phyloP scores from a whole-genome alignment of 1,140 invertebrate species.

The Drosophila navojoa region DNA sequence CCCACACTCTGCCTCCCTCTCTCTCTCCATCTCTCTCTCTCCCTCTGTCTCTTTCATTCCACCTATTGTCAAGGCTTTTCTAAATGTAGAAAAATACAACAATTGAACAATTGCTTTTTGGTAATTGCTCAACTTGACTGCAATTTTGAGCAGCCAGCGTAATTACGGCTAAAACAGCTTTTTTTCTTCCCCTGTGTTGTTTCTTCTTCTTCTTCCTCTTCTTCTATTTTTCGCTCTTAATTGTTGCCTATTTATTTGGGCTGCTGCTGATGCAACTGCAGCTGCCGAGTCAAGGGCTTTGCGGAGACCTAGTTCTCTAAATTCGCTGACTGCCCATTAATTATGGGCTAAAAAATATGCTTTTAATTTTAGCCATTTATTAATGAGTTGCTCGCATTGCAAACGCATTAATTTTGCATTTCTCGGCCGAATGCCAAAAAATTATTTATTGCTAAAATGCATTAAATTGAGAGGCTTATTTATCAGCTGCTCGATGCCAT shows the following conservation, averaged over 20 bases:
- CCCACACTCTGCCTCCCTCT: neutral
- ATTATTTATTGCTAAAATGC: conserved; percentile 79
- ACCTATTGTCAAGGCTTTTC: conserved; percentile 26
- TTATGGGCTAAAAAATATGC: conserved; percentile 56
- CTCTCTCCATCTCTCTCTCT: neutral
- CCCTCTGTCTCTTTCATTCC: neutral
- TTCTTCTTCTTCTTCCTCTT: conserved; percentile 21
- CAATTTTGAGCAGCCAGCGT: conserved; percentile 56
- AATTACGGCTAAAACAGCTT: conserved; percentile 45
- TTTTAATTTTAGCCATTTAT: conserved; percentile 75
- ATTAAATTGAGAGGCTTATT: conserved; percentile 75
- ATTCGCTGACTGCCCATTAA: conserved; percentile 47
- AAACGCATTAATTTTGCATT: conserved; percentile 65
- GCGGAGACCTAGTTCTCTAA: conserved; percentile 32
- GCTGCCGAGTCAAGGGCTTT: conserved; percentile 30
- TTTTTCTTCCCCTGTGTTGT: conserved; percentile 8
- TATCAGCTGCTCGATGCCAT: conserved; percentile 73
- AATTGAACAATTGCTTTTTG: conserved; percentile 41
- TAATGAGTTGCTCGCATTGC: conserved; percentile 64
- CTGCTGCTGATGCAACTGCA: neutral
- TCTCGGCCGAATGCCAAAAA: conserved; percentile 31
- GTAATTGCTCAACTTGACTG: conserved; percentile 54
- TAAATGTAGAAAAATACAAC: conserved; percentile 24
- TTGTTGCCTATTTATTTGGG: conserved; percentile 49
- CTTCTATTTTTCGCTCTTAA: conserved; percentile 6